Evolutionary conservation across 2,113 vertebrate genomes (phyloP), one percentile per base, ranked within the genome.

Genomic region (Clarias batrachus): DNA sequence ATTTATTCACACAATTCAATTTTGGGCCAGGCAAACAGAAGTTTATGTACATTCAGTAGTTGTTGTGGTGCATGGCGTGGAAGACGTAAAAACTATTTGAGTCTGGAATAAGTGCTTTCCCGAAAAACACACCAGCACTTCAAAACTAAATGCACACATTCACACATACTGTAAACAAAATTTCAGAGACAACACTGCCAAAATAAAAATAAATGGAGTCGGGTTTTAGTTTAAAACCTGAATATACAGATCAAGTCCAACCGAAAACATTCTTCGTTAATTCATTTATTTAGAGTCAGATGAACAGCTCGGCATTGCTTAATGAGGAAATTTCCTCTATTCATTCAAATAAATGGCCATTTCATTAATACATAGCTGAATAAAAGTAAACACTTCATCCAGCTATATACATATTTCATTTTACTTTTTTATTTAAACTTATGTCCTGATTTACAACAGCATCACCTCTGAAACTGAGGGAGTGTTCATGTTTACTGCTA

Each of bases 11-110:
- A 93, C 90, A 86, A 87, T 89, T 91, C 87, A 91, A 48, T 85
- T 86, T 90, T 83, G 87, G 92, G 91, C 91, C 91, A 88, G 89
- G 90, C 85, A 87, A 87, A 91, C 86, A 90, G 87, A 91, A 92
- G 90, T 87, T 89, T 91, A 82, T 93, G 89, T 92, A 92, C 92
- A 92, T 93, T 92, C 92, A 94, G 93, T 92, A 93, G 91, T 92
- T 90, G 87, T 62, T 89, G 87, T 63, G 78, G 79, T 59, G 68
- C 74, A 90, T 62, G 81, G 77, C 87, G 86, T 90, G 93, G 93
- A 94, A 93, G 93, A 94, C 93, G 82, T 88, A 19, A 41, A 90
- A 87, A 87, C 76, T 81, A 89, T 52, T 83, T 87, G 84, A 87
- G 84, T 78, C 88, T 33, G 78, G 87, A 83, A 89, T 74, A 74